Evolutionary conservation across 1,140 invertebrate genomes (phyloP).

Genomic region (Wasmannia auropunctata): DNA sequence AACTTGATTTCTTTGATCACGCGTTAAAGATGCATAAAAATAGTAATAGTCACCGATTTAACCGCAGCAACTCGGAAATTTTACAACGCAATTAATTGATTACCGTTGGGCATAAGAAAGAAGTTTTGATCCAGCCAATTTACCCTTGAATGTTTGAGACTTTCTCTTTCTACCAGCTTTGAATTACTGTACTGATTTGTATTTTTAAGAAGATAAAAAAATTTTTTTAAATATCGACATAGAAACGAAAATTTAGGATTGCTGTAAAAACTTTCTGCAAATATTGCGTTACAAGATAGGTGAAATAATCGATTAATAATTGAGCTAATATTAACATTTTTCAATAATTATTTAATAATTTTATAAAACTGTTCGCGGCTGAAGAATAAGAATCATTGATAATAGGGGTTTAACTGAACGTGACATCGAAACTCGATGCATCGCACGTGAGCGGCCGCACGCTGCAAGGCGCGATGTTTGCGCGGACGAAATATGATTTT

Average conservation of each 20-base stretch:
- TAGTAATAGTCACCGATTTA: background rate
- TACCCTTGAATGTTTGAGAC: background rate
- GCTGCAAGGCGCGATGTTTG: conserved; percentile 30
- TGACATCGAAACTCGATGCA: conserved; percentile 35
- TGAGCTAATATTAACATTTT: background rate
- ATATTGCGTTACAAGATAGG: background rate
- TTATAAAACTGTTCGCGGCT: background rate
- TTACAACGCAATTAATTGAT: conserved; percentile 11
- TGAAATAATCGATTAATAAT: background rate
- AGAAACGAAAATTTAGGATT: background rate
- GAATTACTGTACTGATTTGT: background rate
- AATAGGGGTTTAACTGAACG: background rate
- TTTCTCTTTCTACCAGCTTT: background rate
- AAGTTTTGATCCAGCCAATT: background rate
- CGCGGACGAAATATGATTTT: conserved; percentile 47
- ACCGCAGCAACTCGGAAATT: background rate
- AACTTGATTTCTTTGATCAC: background rate
- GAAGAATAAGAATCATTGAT: background rate
- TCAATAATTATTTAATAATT: background rate
- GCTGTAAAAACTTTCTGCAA: background rate
- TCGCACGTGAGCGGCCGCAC: conserved; percentile 12
- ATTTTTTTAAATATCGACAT: background rate
- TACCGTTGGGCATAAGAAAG: background rate
- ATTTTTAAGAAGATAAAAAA: background rate
- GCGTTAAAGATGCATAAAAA: conserved; percentile 1